Conservation (phyloP, 2,888 invertebrate genomes). For the Eudasyphora cyanicolor region DNA sequence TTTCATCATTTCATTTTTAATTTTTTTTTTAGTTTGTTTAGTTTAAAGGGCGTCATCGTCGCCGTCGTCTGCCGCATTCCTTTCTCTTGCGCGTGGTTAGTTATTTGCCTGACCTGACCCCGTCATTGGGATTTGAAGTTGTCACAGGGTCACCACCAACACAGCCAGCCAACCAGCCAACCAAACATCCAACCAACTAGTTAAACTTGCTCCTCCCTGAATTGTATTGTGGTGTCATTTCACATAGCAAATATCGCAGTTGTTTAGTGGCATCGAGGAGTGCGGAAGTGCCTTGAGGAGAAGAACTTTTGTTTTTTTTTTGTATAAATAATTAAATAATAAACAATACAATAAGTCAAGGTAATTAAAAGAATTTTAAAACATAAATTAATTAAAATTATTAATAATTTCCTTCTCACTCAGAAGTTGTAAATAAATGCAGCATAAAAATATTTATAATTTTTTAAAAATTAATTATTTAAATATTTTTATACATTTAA, state of each 20-base stretch:
- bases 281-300: neutral
- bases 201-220: too few relatives aligned
- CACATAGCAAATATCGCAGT: neutral
- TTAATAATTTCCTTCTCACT: too few relatives aligned
- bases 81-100: neutral
- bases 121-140: neutral
- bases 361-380: too few relatives aligned
- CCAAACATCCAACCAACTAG: too few relatives aligned
- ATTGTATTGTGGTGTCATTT: too few relatives aligned
- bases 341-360: neutral
- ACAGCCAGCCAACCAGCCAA: too few relatives aligned
- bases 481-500: too few relatives aligned
- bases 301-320: neutral
- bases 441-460: too few relatives aligned
- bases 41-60: constrained; percentile 19
- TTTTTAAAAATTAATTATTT: too few relatives aligned
- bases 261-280: neutral
- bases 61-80: too few relatives aligned
- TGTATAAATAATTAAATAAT: too few relatives aligned
- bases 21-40: neutral
- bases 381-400: neutral
- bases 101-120: constrained; percentile 13
- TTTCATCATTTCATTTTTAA: neutral
- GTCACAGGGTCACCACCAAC: neutral
- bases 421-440: too few relatives aligned